A percentile compares a stretch with the other conserved stretches of the same genome.
phyloP scores from a whole-genome alignment of 2,888 invertebrate genomes.

The Tenodera sinensis region DNA sequence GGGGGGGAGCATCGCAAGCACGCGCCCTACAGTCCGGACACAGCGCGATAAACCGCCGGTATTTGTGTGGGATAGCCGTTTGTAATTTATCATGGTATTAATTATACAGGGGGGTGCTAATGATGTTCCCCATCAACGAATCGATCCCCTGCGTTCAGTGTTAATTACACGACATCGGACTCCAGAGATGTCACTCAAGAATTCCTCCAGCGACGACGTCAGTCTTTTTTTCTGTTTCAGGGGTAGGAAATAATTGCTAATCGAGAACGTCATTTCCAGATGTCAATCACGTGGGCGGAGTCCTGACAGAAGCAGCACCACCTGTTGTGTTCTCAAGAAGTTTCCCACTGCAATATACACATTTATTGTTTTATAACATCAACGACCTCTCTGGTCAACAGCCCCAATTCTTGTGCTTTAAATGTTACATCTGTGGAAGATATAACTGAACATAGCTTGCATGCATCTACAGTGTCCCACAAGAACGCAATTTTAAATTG shows the following conservation, averaged over 20 bases:
- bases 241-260: not conserved
- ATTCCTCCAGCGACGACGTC: not conserved
- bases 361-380: not conserved
- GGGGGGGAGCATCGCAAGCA: not conserved
- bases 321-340: not conserved
- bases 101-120: not conserved
- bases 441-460: too few relatives aligned
- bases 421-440: too few relatives aligned
- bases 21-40: not conserved
- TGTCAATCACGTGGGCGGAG: not conserved
- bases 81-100: constrained; percentile 12
- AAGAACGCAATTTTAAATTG: too few relatives aligned
- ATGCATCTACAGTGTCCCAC: too few relatives aligned
- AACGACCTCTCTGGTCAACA: not conserved
- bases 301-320: not conserved
- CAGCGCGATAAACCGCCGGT: not conserved
- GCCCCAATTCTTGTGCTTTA: too few relatives aligned
- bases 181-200: not conserved
- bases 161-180: not conserved
- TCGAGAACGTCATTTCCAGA: not conserved
- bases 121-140: not conserved
- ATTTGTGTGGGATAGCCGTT: not conserved
- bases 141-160: not conserved
- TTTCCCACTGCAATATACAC: not conserved
- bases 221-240: not conserved